A percentile compares a stretch with the other conserved stretches of the same genome.
These are phyloP conservation scores for Danio tinwini DNA, from an alignment of 2,797 vertebrate species.

Conservation along the genomic window DNA sequence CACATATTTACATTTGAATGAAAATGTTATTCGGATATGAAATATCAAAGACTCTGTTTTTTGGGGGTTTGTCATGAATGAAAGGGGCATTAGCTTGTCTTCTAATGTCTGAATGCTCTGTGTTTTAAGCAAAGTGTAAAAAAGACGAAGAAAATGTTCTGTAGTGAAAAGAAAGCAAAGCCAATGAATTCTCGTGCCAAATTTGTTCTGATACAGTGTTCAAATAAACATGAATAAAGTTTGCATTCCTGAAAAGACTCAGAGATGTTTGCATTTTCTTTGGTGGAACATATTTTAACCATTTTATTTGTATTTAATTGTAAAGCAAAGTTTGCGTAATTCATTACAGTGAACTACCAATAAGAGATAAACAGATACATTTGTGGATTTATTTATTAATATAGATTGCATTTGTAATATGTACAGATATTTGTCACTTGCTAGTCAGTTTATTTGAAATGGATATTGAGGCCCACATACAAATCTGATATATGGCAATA, in stretches of 20 bases:
- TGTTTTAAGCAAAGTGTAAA: slow-evolving; percentile 68
- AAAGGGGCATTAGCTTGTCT: slow-evolving; percentile 18
- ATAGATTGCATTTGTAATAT: slow-evolving; percentile 72
- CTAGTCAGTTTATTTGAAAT: slow-evolving; percentile 49
- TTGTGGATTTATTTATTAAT: slow-evolving; percentile 79
- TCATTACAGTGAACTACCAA: neutral
- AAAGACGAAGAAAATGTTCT: slow-evolving; percentile 40
- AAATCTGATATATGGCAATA: too few relatives aligned
- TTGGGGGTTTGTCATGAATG: slow-evolving; percentile 36
- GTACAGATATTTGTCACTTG: slow-evolving; percentile 65
- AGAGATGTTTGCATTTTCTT: slow-evolving; percentile 25
- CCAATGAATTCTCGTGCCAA: slow-evolving; percentile 74
- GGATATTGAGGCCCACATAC: slow-evolving; percentile 35
- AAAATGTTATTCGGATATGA: slow-evolving; percentile 51
- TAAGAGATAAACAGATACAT: slow-evolving; percentile 54
- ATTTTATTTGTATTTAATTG: slow-evolving; percentile 11
- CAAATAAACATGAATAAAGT: slow-evolving; percentile 78
- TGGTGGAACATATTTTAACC: slow-evolving; percentile 8
- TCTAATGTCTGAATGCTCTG: slow-evolving; percentile 64
- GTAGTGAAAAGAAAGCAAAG: slow-evolving; percentile 69
- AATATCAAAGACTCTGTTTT: slow-evolving; percentile 30
- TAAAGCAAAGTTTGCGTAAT: slow-evolving; percentile 11
- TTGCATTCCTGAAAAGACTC: slow-evolving; percentile 67
- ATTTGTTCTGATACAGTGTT: slow-evolving; percentile 71
- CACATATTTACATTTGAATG: slow-evolving; percentile 68